A percentile compares a stretch with the other conserved stretches of the same genome.
These are phyloP conservation scores for Microtus oregoni DNA, from an alignment of 2,113 vertebrate species.

Conservation along the genomic window DNA sequence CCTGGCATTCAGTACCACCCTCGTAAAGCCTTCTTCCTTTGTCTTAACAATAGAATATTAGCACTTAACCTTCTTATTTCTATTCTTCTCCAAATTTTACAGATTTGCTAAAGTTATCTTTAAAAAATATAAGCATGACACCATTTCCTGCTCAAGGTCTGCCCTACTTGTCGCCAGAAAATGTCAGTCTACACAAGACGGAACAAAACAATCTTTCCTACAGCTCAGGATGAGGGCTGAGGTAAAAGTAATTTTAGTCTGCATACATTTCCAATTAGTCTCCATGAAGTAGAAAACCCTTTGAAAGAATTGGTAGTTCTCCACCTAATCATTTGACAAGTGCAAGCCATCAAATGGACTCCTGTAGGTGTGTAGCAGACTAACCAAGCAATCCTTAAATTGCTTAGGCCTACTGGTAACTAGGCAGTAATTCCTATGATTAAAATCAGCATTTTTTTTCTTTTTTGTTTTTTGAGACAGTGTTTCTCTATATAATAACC, in stretches of 20 bases:
- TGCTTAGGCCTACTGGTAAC: neutral
- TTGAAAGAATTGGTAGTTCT: neutral
- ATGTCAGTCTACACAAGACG: neutral
- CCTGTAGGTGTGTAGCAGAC: neutral
- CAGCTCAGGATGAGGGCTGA: neutral
- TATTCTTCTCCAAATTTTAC: neutral
- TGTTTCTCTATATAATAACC: no score
- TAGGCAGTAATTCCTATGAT: neutral
- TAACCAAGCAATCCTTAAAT: no score
- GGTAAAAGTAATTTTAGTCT: neutral
- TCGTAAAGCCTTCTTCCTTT: neutral
- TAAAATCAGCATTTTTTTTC: neutral
- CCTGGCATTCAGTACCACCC: neutral
- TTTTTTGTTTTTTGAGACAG: no score
- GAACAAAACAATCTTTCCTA: neutral
- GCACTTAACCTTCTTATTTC: neutral
- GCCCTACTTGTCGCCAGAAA: neutral
- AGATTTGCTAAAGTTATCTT: conserved; percentile 10
- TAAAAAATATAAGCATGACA: neutral
- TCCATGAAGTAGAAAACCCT: neutral
- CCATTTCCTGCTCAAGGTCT: neutral
- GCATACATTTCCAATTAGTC: neutral
- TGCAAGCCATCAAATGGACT: neutral
- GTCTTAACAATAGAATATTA: neutral
- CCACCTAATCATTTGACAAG: neutral